Evolutionary conservation across 2,888 invertebrate species (phyloP), one percentile per base, ranked within the genome.

Genomic region (Chymomyza procnemis): DNA sequence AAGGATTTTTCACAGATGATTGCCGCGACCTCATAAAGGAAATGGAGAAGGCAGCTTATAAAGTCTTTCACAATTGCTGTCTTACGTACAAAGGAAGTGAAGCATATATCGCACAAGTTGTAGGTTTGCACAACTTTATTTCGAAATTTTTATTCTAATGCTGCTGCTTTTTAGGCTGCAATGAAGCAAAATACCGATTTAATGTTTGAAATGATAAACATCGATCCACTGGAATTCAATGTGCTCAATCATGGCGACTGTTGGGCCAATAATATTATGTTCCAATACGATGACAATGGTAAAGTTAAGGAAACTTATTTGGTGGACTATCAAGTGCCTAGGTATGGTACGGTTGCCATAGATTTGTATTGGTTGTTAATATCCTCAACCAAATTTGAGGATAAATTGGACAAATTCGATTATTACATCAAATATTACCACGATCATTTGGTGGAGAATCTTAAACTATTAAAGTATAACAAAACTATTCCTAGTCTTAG

Each of bases 351-450:
- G 6, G 81, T 86, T 6, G 83, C 77, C 0, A 66, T 78, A 14
- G 88, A 87, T 70, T 72, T 88, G 21, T 72, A 74, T 18, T 85
- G 83, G 22, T 78, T 88, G 18, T 52, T 88, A 3, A 12, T 87
- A 9, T 78, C 85, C 1, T 88, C 88, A 0, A 69, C 81, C 2
- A 66, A 52, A 18, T 71, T 73, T 21, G 83, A 87, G 12, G 48
- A 80, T 0, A 86, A 87, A 66, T n/a, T 84, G 4, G 57, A 68
- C 2, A 58, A 81, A 14, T 87, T 87, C 65, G 85, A 88, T 64
- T 80, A 79, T 60, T 83, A 85, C 58, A 62, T 88, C 12, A 80
- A 80, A 58, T 80, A 67, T 22, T 88, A 88, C 55, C 73, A 85
- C 19, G 79, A 83, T 14, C 59, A 76, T 34, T 71, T 88, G 58